phyloP scores from a whole-genome alignment of 1,140 invertebrate genomes.

The Zaprionus lachaisei region DNA sequence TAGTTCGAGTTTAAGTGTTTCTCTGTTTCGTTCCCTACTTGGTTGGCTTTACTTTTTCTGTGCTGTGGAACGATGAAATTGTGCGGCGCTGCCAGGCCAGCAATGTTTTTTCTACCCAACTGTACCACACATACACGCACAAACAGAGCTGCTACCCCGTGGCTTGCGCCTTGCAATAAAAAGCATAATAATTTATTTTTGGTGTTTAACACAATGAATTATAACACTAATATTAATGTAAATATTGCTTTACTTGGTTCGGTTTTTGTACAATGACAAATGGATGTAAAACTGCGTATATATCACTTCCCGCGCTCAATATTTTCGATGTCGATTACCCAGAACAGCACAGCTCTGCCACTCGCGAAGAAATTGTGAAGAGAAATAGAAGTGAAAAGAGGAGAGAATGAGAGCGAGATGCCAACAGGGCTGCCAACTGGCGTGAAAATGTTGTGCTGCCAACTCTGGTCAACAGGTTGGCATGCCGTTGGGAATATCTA shows the following conservation, averaged over 20 bases:
- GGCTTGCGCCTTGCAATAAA: conserved; percentile 48
- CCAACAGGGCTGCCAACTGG: conserved; percentile 33
- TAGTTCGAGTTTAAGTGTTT: background rate
- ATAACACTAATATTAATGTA: conserved; percentile 13
- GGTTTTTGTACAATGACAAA: conserved; percentile 45
- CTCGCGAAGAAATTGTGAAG: conserved; percentile 52
- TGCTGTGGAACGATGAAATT: conserved; percentile 34
- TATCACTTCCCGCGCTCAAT: conserved; percentile 59
- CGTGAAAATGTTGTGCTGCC: conserved; percentile 16
- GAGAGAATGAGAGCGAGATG: conserved; percentile 44
- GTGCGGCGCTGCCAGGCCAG: conserved; percentile 62
- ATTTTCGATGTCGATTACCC: conserved; percentile 56
- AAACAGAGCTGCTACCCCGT: conserved; percentile 50
- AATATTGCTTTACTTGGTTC: conserved; percentile 43
- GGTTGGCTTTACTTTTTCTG: conserved; percentile 9
- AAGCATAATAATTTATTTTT: conserved; percentile 20
- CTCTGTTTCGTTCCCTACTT: conserved; percentile 16
- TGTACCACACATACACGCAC: conserved; percentile 77
- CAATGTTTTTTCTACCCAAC: conserved; percentile 79
- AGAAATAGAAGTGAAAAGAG: conserved; percentile 50
- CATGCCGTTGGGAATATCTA: conserved; percentile 26
- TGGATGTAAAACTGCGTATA: conserved; percentile 38
- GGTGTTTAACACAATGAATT: conserved; percentile 1
- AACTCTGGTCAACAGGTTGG: conserved; percentile 41
- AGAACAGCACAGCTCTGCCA: conserved; percentile 53